These are phyloP conservation scores for Blastobasis adustella DNA, from an alignment of 2,888 invertebrate species.

Conservation along the genomic window DNA sequence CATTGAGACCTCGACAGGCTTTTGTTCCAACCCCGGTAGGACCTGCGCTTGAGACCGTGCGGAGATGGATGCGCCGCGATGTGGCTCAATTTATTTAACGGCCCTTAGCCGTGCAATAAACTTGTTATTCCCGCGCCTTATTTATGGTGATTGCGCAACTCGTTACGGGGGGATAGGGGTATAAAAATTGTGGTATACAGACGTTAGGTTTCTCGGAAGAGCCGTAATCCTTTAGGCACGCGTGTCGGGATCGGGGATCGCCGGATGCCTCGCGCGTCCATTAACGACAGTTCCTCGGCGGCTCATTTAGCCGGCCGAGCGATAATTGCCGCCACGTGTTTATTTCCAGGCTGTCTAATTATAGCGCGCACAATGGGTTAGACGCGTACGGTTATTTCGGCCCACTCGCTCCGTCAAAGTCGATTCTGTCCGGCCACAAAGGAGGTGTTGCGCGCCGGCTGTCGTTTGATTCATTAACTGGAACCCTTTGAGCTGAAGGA, in stretches of 20 bases:
- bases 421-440: constrained; percentile 63
- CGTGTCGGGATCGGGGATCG: constrained; percentile 38
- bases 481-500: constrained; percentile 66
- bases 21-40: too few relatives aligned
- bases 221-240: constrained; percentile 43
- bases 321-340: constrained; percentile 75
- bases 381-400: constrained; percentile 70
- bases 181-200: constrained; percentile 35
- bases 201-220: constrained; percentile 46
- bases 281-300: constrained; percentile 67
- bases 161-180: constrained; percentile 28
- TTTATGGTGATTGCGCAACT: constrained; percentile 42
- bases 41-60: background rate
- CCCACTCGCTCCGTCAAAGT: constrained; percentile 63
- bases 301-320: constrained; percentile 71
- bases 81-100: constrained; percentile 31
- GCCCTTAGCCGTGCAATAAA: constrained; percentile 18
- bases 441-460: constrained; percentile 66
- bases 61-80: constrained; percentile 21
- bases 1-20: constrained; percentile 13
- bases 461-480: constrained; percentile 70
- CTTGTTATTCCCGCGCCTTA: constrained; percentile 33
- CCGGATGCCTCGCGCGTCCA: constrained; percentile 65
- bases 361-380: constrained; percentile 70
- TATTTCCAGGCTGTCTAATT: constrained; percentile 69